These are phyloP conservation scores for Tenthredo livida DNA, from an alignment of 2,888 invertebrate genomes.

Conservation along the genomic window DNA sequence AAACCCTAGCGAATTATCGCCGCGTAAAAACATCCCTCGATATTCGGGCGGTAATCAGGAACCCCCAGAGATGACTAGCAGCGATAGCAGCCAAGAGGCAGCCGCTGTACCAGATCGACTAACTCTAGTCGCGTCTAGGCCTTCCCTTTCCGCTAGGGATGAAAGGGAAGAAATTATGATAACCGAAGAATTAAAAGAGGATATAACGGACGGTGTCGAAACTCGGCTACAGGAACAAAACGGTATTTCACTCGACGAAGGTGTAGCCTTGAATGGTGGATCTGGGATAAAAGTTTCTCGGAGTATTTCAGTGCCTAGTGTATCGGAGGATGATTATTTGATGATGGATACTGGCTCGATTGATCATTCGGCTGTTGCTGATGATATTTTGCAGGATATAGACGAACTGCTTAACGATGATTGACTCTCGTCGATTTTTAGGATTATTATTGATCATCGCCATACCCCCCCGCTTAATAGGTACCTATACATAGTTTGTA, in stretches of 20 bases:
- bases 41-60: slow-evolving; percentile 34
- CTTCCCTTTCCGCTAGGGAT: slow-evolving; percentile 15
- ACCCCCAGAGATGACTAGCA: slow-evolving; percentile 4
- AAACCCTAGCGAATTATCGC: background rate
- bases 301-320: slow-evolving; percentile 55
- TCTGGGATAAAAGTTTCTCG: slow-evolving; percentile 10
- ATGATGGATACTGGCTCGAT: slow-evolving; percentile 65
- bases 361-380: slow-evolving; percentile 55
- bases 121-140: slow-evolving; percentile 16
- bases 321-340: slow-evolving; percentile 67
- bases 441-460: background rate
- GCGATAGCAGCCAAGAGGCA: slow-evolving; percentile 42
- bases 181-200: background rate
- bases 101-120: slow-evolving; percentile 40
- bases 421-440: slow-evolving; percentile 34
- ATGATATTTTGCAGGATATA: slow-evolving; percentile 73
- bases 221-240: background rate
- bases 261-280: background rate
- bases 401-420: slow-evolving; percentile 72
- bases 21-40: slow-evolving; percentile 6
- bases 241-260: background rate
- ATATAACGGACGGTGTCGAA: background rate
- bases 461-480: background rate
- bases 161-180: background rate
- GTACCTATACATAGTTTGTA: slow-evolving; percentile 14